A percentile compares a stretch with the other conserved stretches of the same genome.
phyloP scores from a whole-genome alignment of 2,797 vertebrate species.

The Numenius phaeopus region DNA sequence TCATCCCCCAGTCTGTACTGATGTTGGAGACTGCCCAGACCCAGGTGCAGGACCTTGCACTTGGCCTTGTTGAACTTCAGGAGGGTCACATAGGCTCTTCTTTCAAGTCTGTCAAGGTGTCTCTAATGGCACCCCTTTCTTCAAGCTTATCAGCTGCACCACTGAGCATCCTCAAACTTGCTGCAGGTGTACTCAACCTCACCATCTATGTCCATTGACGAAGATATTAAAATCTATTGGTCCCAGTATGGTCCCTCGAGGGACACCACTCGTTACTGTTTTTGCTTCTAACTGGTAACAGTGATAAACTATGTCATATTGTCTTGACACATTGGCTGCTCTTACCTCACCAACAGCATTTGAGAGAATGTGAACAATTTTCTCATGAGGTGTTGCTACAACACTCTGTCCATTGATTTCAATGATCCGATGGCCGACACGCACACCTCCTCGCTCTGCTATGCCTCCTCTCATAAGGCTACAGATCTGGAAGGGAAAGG shows the following conservation, averaged over 20 bases:
- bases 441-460: conserved; percentile 94
- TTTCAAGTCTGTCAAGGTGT: neutral
- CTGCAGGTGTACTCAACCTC: neutral
- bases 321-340: neutral
- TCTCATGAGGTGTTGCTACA: conserved; percentile 95
- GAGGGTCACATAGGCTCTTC: neutral
- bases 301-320: neutral
- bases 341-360: conserved; percentile 96
- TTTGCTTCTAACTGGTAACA: neutral
- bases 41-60: neutral
- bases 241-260: neutral
- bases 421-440: conserved; percentile 97
- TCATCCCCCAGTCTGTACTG: neutral
- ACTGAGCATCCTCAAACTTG: neutral
- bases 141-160: neutral
- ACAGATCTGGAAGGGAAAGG: conserved; percentile 86
- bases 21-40: fast-evolving
- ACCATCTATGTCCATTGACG: neutral
- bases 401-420: conserved; percentile 98
- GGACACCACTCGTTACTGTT: neutral
- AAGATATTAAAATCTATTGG: neutral
- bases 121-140: neutral
- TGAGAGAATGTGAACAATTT: conserved; percentile 96
- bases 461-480: conserved; percentile 98
- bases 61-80: neutral